phyloP scores from a whole-genome alignment of 2,113 vertebrate genomes.

The Hoplias malabaricus region DNA sequence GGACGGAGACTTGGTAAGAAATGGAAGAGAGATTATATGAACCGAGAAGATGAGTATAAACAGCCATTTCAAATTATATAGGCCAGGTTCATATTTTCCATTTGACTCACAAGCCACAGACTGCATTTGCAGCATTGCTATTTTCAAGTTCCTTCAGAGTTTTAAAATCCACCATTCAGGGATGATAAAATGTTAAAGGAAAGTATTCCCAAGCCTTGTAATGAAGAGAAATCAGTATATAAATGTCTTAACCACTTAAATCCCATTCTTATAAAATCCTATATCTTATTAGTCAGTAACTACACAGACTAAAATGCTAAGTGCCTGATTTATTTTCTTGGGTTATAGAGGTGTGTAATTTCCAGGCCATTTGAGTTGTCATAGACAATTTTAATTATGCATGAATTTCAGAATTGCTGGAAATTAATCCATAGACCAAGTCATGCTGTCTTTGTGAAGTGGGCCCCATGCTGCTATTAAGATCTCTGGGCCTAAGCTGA shows the following conservation, averaged over 20 bases:
- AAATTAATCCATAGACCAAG: background rate
- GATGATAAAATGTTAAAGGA: background rate
- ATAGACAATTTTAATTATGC: background rate
- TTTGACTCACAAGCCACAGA: background rate
- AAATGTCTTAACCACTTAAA: too few relatives aligned
- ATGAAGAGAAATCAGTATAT: background rate
- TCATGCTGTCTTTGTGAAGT: too few relatives aligned
- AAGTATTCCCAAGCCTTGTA: background rate
- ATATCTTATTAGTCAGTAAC: too few relatives aligned
- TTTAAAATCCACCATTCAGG: slow-evolving; percentile 4
- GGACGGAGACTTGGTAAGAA: slow-evolving; percentile 27
- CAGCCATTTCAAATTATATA: background rate
- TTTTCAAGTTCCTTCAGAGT: background rate
- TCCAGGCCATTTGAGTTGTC: background rate
- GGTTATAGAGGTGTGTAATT: background rate
- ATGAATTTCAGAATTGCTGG: background rate
- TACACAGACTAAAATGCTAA: background rate
- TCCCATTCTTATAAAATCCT: too few relatives aligned
- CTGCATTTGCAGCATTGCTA: background rate
- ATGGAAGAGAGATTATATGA: background rate
- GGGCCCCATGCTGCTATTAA: too few relatives aligned
- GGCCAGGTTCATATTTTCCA: slow-evolving; percentile 2
- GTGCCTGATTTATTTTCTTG: background rate
- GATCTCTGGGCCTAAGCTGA: too few relatives aligned
- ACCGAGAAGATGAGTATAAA: background rate